Evolutionary conservation across 2,113 vertebrate species (phyloP).

Genomic region (Acinonyx jubatus): DNA sequence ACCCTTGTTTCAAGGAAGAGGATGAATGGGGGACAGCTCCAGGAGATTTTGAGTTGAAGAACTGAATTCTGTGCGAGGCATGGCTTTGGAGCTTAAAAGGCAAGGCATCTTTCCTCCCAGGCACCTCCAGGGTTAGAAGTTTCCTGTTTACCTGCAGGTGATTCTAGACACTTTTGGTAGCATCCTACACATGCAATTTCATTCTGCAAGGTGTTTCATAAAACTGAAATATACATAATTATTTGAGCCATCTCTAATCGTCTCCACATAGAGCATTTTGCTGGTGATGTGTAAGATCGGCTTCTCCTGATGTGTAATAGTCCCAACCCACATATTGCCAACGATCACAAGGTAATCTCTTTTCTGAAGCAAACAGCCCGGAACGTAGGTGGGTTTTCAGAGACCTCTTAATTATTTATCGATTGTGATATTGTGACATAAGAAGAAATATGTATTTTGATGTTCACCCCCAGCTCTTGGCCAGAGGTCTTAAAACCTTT

Average conservation of each 20-base stretch:
- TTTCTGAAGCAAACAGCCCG: neutral
- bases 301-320: neutral
- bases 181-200: neutral
- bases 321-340: neutral
- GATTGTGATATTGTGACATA: too few relatives aligned
- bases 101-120: neutral
- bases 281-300: accelerated
- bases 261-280: neutral
- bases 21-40: conserved; percentile 13
- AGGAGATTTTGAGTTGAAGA: conserved; percentile 41
- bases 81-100: neutral
- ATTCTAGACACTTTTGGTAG: neutral
- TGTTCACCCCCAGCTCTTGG: neutral
- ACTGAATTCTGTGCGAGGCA: neutral
- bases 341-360: too few relatives aligned
- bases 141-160: neutral
- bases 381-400: neutral
- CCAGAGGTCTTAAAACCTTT: neutral
- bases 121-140: neutral
- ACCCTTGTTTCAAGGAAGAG: conserved; percentile 47
- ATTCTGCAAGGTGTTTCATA: neutral
- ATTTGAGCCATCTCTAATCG: neutral
- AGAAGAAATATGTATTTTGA: neutral
- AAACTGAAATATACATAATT: neutral
- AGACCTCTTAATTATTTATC: neutral